Percentiles rank a stretch among this genome's conserved stretches.
phyloP scores from a whole-genome alignment of 2,113 vertebrate genomes.

The Phoenicopterus ruber region DNA sequence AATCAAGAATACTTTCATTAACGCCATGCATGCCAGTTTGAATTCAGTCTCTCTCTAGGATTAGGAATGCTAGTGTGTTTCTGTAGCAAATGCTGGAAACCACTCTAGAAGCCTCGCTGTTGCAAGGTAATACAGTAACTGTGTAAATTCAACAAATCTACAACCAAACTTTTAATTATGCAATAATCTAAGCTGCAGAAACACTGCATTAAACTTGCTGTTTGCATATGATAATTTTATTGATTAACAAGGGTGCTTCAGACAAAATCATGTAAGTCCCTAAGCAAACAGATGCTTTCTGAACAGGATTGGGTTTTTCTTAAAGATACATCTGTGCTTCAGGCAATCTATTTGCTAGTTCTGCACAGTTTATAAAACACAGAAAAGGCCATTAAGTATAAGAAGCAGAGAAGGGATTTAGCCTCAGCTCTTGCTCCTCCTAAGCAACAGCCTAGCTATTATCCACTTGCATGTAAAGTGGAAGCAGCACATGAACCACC shows the following conservation, averaged over 20 bases:
- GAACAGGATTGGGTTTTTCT: background rate
- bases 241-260: background rate
- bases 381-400: background rate
- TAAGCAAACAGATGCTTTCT: background rate
- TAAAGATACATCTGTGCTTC: background rate
- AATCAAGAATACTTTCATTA: background rate
- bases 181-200: background rate
- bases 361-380: background rate
- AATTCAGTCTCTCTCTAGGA: background rate
- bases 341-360: background rate
- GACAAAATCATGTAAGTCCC: background rate
- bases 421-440: background rate
- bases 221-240: background rate
- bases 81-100: background rate
- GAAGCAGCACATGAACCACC: background rate
- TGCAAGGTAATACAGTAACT: background rate
- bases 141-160: background rate
- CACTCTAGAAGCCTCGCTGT: background rate
- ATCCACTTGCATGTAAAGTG: rapidly evolving
- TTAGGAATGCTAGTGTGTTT: background rate
- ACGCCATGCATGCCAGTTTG: background rate
- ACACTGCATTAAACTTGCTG: background rate
- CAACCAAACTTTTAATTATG: background rate
- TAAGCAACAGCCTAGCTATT: background rate
- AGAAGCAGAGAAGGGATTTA: background rate